These are phyloP conservation scores for Chirona hameri DNA, from an alignment of 2,888 invertebrate species.

Conservation along the genomic window DNA sequence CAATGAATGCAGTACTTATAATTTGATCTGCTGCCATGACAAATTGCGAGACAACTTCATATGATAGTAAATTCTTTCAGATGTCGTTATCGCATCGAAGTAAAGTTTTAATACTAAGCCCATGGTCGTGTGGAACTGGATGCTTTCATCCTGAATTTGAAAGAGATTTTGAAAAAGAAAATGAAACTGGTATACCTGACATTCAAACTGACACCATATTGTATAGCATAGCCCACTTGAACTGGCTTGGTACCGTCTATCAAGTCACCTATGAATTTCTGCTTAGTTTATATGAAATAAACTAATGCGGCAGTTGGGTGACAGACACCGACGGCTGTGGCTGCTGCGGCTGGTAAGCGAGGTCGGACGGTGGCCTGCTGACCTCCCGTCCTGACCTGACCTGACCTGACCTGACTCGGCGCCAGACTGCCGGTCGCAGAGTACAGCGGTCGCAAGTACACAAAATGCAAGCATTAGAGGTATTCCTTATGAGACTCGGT, in stretches of 20 bases:
- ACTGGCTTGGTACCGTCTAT: neutral
- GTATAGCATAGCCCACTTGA: no score
- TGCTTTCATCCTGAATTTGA: no score
- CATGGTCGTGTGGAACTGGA: no score
- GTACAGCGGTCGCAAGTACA: slow-evolving; percentile 4
- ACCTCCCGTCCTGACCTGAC: neutral
- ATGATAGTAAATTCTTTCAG: no score
- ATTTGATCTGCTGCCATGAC: no score
- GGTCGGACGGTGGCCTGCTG: neutral
- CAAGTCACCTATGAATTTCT: neutral
- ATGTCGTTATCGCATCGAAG: no score
- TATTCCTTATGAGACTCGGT: slow-evolving; percentile 26
- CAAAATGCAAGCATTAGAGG: slow-evolving; percentile 13
- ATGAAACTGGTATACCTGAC: no score
- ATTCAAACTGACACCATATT: no score
- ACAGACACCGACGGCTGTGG: neutral
- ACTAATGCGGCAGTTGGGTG: neutral
- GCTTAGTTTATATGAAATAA: neutral
- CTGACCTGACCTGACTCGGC: neutral
- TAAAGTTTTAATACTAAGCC: no score
- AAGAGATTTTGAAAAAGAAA: no score
- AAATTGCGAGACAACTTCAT: no score
- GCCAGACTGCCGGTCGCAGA: neutral
- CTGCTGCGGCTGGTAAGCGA: neutral
- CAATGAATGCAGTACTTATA: no score